Evolutionary conservation across 1,140 invertebrate species (phyloP).

Genomic region (Micrasema minimum): DNA sequence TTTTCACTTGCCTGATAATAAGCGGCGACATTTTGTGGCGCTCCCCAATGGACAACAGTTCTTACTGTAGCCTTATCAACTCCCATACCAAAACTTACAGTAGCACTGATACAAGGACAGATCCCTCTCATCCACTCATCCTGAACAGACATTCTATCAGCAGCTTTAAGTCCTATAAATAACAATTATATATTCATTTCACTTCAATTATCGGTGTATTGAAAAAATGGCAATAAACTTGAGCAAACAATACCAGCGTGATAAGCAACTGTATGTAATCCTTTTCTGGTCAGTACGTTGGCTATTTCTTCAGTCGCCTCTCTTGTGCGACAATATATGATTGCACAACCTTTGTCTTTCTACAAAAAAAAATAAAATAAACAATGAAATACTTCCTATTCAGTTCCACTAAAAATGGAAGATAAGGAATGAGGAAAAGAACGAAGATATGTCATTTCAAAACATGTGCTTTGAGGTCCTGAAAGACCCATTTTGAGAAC

Average conservation of each 20-base stretch:
- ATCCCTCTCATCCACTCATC: slow-evolving; percentile 84
- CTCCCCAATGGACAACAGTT: slow-evolving; percentile 90
- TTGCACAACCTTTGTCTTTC: slow-evolving; percentile 79
- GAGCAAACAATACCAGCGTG: slow-evolving; percentile 70
- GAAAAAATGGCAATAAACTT: not conserved
- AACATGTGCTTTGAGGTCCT: no score
- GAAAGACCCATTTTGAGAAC: no score
- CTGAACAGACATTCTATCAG: slow-evolving; percentile 75
- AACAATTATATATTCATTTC: no score
- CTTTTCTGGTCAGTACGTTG: slow-evolving; percentile 71
- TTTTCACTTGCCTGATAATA: slow-evolving; percentile 92
- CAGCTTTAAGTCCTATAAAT: slow-evolving; percentile 72
- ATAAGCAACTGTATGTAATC: slow-evolving; percentile 76
- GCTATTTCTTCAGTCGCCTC: slow-evolving; percentile 82
- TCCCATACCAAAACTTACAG: slow-evolving; percentile 98
- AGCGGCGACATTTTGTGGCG: slow-evolving; percentile 84
- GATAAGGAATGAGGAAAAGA: no score
- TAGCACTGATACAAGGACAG: slow-evolving; percentile 87
- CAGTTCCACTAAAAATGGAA: no score
- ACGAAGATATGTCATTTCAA: no score
- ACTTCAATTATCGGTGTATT: no score
- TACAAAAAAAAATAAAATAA: slow-evolving; percentile 55
- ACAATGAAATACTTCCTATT: slow-evolving; percentile 16
- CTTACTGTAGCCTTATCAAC: slow-evolving; percentile 95
- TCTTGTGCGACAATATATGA: slow-evolving; percentile 91